Conservation (phyloP, 2,888 invertebrate species). For the Scaptomyza cyrtandrae region DNA sequence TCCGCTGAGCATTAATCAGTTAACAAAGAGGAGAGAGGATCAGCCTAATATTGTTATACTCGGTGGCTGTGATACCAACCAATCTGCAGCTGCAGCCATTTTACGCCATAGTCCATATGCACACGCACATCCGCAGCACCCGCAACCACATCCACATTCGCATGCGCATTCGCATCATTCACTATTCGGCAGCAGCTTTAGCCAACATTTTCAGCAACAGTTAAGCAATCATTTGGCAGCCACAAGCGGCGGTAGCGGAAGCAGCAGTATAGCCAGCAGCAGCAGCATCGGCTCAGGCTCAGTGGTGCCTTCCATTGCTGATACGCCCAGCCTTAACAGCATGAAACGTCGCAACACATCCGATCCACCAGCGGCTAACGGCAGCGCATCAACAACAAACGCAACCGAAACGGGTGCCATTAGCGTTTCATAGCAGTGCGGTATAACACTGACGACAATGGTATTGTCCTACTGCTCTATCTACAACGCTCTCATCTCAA, state of each 20-base stretch:
- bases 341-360: conserved; percentile 60
- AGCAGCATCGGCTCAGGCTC: conserved; percentile 43
- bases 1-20: conserved; percentile 95
- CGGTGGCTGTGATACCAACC: conserved; percentile 23
- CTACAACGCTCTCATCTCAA: background rate
- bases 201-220: conserved; percentile 82
- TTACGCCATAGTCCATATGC: conserved; percentile 39
- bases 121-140: conserved; percentile 18
- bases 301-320: background rate
- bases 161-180: conserved; percentile 58
- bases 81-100: conserved; percentile 29
- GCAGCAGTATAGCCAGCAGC: conserved; percentile 71
- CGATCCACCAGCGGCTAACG: conserved; percentile 45
- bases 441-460: background rate
- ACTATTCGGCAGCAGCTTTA: conserved; percentile 73
- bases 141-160: conserved; percentile 21
- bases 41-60: conserved; percentile 51
- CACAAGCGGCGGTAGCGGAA: conserved; percentile 62
- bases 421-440: conserved; percentile 83
- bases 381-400: conserved; percentile 37
- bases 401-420: conserved; percentile 82
- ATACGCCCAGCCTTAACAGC: conserved; percentile 41
- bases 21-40: conserved; percentile 88
- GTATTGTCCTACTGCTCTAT: background rate
- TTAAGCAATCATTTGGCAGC: conserved; percentile 75